Evolutionary conservation across 2,797 vertebrate genomes (phyloP).

Genomic region (Premnoplex brunnescens): DNA sequence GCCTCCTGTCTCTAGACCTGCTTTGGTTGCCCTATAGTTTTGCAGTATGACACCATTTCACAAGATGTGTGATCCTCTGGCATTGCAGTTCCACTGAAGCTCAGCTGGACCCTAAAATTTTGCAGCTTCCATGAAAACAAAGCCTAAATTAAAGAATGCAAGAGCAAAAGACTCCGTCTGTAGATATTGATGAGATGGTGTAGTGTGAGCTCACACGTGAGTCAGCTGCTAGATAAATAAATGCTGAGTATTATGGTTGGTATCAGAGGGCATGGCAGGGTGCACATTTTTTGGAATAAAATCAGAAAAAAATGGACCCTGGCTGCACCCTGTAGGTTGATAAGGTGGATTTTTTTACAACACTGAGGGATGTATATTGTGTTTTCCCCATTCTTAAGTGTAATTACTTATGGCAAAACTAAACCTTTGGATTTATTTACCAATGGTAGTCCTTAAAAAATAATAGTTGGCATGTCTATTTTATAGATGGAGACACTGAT

Average conservation of each 20-base stretch:
- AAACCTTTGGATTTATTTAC: background rate
- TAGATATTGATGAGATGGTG: background rate
- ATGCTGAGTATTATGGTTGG: background rate
- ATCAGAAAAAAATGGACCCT: background rate
- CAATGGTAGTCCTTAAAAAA: background rate
- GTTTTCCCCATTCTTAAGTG: background rate
- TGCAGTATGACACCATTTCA: background rate
- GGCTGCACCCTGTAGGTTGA: background rate
- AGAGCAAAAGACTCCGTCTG: background rate
- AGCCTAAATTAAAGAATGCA: background rate
- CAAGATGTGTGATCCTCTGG: background rate
- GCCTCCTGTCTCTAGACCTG: background rate
- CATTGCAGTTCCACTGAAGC: background rate
- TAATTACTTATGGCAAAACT: background rate
- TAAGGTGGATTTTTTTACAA: background rate
- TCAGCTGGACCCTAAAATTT: background rate
- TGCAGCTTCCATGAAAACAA: background rate
- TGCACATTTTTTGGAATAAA: background rate
- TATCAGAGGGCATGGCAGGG: background rate
- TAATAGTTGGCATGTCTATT: background rate
- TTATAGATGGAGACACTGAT: background rate
- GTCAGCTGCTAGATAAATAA: background rate
- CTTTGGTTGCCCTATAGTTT: background rate
- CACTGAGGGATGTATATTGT: background rate
- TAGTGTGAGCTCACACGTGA: accelerated